phyloP scores from a whole-genome alignment of 2,113 vertebrate species.

The Porphyrio hochstetteri region DNA sequence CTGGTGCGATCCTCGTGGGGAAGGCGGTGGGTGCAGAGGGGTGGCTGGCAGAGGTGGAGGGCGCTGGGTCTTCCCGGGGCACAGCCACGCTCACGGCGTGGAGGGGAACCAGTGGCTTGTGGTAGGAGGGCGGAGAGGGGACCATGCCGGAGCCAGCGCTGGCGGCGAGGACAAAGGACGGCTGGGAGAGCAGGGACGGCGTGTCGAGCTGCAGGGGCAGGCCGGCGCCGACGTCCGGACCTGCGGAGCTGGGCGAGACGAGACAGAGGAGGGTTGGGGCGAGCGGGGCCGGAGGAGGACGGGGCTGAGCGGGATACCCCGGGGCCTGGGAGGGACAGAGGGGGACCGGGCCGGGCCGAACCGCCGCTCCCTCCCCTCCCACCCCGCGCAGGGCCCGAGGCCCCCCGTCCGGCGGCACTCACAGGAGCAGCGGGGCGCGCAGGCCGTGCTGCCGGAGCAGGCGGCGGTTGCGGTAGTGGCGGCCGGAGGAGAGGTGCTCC shows the following conservation, averaged over 20 bases:
- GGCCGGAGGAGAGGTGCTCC: slow-evolving; percentile 60
- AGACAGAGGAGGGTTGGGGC: not conserved
- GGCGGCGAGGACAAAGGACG: not conserved
- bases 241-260: slow-evolving; percentile 3
- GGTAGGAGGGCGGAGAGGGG: not conserved
- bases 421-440: slow-evolving; percentile 24
- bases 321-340: too few species aligned
- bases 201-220: slow-evolving; percentile 7
- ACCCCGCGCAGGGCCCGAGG: too few species aligned
- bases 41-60: slow-evolving; percentile 7
- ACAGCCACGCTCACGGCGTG: not conserved
- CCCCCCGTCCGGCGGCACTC: not conserved
- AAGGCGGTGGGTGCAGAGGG: not conserved
- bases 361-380: too few species aligned
- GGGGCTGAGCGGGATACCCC: too few species aligned
- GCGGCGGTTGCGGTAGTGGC: slow-evolving; percentile 54
- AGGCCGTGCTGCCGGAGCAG: slow-evolving; percentile 39
- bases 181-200: slow-evolving; percentile 24
- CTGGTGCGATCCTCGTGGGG: not conserved
- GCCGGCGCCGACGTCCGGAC: not conserved
- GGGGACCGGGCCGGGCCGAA: too few species aligned
- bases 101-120: not conserved
- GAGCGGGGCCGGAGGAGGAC: too few species aligned
- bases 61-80: not conserved
- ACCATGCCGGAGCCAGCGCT: not conserved